Evolutionary conservation across 2,113 vertebrate species (phyloP).

Genomic region (Delphinapterus leucas): DNA sequence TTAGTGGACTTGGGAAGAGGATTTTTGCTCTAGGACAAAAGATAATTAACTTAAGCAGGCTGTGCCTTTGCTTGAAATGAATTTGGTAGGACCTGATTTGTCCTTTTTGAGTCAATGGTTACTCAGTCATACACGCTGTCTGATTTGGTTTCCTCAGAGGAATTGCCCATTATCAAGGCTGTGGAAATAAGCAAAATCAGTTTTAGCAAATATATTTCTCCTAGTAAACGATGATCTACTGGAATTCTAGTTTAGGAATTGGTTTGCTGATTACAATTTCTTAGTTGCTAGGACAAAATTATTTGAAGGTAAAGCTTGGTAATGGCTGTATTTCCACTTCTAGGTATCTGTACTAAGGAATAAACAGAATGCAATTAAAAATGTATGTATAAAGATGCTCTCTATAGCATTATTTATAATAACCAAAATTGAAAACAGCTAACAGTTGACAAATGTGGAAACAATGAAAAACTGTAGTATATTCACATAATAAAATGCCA

Average conservation of each 20-base stretch:
- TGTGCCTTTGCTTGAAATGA: not conserved
- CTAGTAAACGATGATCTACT: not conserved
- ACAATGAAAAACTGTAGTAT: not conserved
- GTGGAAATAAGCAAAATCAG: not conserved
- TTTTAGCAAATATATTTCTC: not conserved
- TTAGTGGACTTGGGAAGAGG: not conserved
- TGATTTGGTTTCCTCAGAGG: not conserved
- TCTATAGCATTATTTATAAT: not conserved
- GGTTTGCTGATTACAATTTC: not conserved
- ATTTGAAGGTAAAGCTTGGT: not conserved
- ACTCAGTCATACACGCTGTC: not conserved
- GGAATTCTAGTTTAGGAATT: conserved; percentile 23
- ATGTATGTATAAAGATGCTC: not conserved
- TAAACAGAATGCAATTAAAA: not conserved
- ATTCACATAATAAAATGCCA: not conserved
- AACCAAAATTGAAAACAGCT: not conserved
- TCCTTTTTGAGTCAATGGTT: not conserved
- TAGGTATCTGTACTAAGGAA: not conserved
- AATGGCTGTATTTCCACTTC: not conserved
- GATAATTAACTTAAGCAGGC: not conserved
- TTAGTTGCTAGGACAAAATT: not conserved
- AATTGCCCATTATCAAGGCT: not conserved
- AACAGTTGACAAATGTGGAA: not conserved
- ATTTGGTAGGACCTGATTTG: not conserved
- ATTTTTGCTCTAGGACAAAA: not conserved